Evolutionary conservation across 2,888 invertebrate species (phyloP).

Genomic region (Lydus trimaculatus): DNA sequence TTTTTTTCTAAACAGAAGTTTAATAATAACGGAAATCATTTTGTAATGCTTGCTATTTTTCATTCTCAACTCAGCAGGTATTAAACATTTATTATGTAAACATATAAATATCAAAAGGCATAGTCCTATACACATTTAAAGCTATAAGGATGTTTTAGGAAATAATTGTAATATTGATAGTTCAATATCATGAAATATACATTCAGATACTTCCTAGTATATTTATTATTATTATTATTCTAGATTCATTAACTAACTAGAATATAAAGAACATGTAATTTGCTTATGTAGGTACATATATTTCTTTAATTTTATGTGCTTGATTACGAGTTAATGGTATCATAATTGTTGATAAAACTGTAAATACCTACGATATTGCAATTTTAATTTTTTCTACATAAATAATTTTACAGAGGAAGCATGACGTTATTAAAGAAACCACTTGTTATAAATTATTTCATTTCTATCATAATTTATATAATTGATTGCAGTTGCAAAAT

Average conservation of each 20-base stretch:
- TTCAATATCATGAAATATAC: not conserved
- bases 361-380: not conserved
- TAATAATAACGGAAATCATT: not conserved
- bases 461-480: constrained; percentile 2
- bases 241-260: not conserved
- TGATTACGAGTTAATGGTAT: not conserved
- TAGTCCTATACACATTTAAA: not conserved
- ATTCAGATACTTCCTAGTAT: not conserved
- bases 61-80: not conserved
- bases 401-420: not conserved
- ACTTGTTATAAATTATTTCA: not conserved
- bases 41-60: not conserved
- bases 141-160: not conserved
- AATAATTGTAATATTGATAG: not conserved
- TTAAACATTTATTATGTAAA: not conserved
- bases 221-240: not conserved
- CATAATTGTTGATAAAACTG: not conserved
- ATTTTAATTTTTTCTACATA: not conserved
- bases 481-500: not conserved
- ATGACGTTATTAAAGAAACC: not conserved
- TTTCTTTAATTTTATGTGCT: not conserved
- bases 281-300: too few species aligned
- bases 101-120: not conserved
- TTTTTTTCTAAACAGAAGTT: not conserved
- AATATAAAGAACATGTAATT: not conserved